phyloP scores from a whole-genome alignment of 2,113 vertebrate genomes.

The Campylorhamphus procurvoides region DNA sequence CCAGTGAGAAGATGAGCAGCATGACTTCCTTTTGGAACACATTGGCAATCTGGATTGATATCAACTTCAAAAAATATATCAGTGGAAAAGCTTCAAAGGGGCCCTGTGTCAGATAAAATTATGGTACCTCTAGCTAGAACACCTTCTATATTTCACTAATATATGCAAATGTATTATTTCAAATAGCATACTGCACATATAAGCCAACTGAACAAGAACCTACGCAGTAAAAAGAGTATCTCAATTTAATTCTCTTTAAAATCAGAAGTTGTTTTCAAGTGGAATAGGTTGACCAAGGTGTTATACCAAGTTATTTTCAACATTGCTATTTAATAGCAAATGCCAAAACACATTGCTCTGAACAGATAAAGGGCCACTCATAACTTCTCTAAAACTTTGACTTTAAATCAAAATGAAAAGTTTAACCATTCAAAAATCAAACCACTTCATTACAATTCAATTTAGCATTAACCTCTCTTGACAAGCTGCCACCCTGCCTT shows the following conservation, averaged over 20 bases:
- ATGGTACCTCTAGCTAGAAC: not conserved
- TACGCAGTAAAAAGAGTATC: not conserved
- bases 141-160: not conserved
- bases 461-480: slow-evolving; percentile 15
- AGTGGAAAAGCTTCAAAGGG: not conserved
- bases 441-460: slow-evolving; percentile 18
- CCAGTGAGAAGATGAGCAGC: not conserved
- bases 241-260: not conserved
- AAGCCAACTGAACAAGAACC: not conserved
- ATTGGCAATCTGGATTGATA: not conserved
- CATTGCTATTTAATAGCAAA: not conserved
- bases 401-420: slow-evolving; percentile 26
- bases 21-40: not conserved
- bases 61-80: not conserved
- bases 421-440: slow-evolving; percentile 10
- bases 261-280: not conserved
- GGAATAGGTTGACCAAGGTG: not conserved
- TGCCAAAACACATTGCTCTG: not conserved
- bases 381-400: not conserved
- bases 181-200: not conserved
- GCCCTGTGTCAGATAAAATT: not conserved
- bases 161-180: not conserved
- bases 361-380: not conserved
- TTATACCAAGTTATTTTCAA: not conserved
- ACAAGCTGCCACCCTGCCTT: not conserved